Conservation (phyloP, 2,113 vertebrate genomes). For the Hemiprocne comata region DNA sequence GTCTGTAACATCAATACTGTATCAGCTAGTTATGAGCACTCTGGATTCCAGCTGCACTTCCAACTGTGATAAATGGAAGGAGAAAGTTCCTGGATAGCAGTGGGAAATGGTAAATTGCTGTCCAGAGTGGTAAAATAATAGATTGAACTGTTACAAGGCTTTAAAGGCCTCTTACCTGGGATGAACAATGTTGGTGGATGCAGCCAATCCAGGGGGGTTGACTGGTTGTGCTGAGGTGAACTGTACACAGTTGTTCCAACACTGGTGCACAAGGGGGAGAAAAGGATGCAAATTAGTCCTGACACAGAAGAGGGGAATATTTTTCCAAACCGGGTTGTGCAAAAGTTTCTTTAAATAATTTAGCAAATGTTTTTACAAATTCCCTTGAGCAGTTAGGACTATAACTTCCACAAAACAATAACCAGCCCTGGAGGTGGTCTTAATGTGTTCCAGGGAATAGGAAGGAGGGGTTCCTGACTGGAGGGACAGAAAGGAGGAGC, state of each 20-base stretch:
- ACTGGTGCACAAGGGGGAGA: neutral
- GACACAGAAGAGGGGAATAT: fast-evolving
- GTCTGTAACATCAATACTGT: fast-evolving
- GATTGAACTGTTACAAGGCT: neutral
- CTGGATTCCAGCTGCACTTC: neutral
- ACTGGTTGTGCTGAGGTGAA: neutral
- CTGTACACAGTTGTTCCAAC: fast-evolving
- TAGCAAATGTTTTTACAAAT: neutral
- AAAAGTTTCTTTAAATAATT: neutral
- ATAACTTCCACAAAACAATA: neutral
- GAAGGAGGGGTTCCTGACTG: neutral
- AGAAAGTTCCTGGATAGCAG: neutral
- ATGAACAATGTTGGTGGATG: neutral
- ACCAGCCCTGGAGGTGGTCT: fast-evolving
- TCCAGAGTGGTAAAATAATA: neutral
- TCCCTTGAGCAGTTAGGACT: neutral
- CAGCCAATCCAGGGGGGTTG: neutral
- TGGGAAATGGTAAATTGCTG: neutral
- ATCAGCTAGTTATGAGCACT: neutral
- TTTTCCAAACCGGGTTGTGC: neutral
- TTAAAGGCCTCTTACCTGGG: neutral
- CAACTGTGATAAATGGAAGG: neutral
- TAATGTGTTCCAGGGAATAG: neutral
- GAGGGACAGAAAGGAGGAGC: neutral
- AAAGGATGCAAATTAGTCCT: neutral